These are phyloP conservation scores for Caranx ignobilis DNA, from an alignment of 2,113 vertebrate genomes.

Conservation along the genomic window DNA sequence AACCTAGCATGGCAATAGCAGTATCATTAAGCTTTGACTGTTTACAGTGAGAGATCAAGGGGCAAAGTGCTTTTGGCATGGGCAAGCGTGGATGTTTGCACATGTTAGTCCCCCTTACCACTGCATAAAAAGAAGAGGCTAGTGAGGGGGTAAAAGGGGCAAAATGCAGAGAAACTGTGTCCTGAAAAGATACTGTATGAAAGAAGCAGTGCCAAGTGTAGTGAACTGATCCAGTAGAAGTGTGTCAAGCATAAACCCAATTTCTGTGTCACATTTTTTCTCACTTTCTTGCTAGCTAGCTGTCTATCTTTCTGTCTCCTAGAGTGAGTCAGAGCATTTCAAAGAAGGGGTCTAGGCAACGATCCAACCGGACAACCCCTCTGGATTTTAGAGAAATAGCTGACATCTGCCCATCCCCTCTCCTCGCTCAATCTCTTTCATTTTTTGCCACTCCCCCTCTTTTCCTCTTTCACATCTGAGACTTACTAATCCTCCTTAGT, in stretches of 20 bases:
- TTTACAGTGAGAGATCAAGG: too few species aligned
- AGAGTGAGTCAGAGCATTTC: constrained; percentile 66
- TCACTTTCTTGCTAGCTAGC: constrained; percentile 15
- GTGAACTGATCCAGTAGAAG: constrained; percentile 42
- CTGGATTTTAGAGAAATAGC: constrained; percentile 73
- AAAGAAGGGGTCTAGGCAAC: constrained; percentile 69
- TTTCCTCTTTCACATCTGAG: constrained; percentile 64
- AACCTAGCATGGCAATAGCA: too few species aligned
- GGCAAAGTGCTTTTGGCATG: neutral
- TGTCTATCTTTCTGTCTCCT: constrained; percentile 21
- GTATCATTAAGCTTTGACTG: too few species aligned
- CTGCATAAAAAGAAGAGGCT: neutral
- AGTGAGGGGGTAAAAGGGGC: neutral
- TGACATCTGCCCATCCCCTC: constrained; percentile 77
- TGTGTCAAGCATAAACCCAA: constrained; percentile 46
- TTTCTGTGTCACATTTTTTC: constrained; percentile 38
- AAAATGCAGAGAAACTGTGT: neutral
- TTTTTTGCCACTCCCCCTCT: constrained; percentile 48
- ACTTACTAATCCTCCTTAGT: constrained; percentile 66
- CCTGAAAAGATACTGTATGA: constrained; percentile 6
- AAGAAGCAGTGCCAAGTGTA: constrained; percentile 5
- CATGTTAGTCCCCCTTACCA: neutral
- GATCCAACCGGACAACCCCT: constrained; percentile 70
- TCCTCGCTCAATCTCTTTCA: constrained; percentile 45
- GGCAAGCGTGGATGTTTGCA: neutral